These are phyloP conservation scores for Myotis davidii DNA, from an alignment of 2,113 vertebrate species.

Conservation along the genomic window DNA sequence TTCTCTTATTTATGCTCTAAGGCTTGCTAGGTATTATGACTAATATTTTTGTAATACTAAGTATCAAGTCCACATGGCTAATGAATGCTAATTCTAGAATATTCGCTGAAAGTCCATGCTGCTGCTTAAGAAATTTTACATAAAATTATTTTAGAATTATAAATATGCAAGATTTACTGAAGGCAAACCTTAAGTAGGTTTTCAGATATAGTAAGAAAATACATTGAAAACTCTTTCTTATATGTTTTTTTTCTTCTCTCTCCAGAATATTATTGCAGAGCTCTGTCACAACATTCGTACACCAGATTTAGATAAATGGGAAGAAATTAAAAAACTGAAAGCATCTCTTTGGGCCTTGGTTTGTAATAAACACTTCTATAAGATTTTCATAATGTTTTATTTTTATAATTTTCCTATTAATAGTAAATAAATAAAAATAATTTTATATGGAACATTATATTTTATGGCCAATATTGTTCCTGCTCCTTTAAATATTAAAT, in stretches of 20 bases:
- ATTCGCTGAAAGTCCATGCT: background rate
- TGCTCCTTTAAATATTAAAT: conserved; percentile 32
- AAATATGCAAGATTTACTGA: background rate
- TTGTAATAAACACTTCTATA: conserved; percentile 80
- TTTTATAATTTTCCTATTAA: background rate
- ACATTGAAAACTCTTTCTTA: conserved; percentile 3
- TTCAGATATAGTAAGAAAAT: background rate
- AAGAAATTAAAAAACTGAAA: conserved; percentile 98
- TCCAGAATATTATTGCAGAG: conserved; percentile 95
- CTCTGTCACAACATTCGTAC: conserved; percentile 96
- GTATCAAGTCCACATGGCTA: background rate
- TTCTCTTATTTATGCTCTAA: too few species aligned
- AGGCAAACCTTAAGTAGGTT: background rate
- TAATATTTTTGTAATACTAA: conserved; percentile 27
- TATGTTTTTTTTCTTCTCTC: conserved; percentile 45
- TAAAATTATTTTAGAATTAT: conserved; percentile 40
- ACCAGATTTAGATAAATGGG: conserved; percentile 98
- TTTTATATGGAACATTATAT: background rate
- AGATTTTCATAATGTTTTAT: conserved; percentile 45
- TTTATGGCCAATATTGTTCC: background rate
- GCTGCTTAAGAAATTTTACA: background rate
- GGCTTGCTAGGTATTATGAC: too few species aligned
- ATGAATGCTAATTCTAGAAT: background rate
- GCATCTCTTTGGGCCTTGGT: conserved; percentile 98
- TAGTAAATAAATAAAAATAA: conserved; percentile 45